Base-by-base conservation (phyloP, 1,140 invertebrate genomes). In the Popillia japonica region DNA sequence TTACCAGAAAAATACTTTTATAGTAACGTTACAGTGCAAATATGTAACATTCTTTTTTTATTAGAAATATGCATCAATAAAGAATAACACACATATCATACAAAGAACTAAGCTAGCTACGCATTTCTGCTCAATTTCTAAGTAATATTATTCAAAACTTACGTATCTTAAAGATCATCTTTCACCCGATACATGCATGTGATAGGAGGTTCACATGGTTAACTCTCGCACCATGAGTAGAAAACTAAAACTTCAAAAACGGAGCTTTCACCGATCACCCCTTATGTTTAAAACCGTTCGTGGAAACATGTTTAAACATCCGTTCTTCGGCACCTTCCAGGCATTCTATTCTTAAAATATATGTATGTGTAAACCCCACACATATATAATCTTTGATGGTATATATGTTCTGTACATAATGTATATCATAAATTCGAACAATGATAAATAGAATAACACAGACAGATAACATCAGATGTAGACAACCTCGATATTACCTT, bases 281-380 rank as follows among this genome's bases (percentile, higher is more conserved):
- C 61, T 68, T 68, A 68, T 68, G 27, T 68, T 68, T 68, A 68
- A 68, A 68, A 68, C 27, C 61, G 61, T 68, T 68, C 61, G 23
- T 68, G 61, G 61, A 68, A 68, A 22, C 61, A 68, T 22, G 61
- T 68, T 68, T 68, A 68, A 68, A 68, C 61, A 68, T 68, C 61
- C 61, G 61, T 68, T 68, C 61, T 22, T 68, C 61, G 20, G 61
- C 22, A 68, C 61, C 61, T 68, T 68, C 11, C 61, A 27, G 8
- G 22, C 61, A 68, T 68, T 68, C 61, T 68, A 68, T 68, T 68
- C 61, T 68, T 68, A 14, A 68, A 68, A 68, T 68, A 68, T 22
- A 14, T 64, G 6, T 68, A 68, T 27, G 61, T 61, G 20, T 68
- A 68, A 68, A 27, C 17, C 27, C 61, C 9, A 68, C 61, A 68